Conservation (phyloP, 2,888 invertebrate genomes). For the Phengaris arion region DNA sequence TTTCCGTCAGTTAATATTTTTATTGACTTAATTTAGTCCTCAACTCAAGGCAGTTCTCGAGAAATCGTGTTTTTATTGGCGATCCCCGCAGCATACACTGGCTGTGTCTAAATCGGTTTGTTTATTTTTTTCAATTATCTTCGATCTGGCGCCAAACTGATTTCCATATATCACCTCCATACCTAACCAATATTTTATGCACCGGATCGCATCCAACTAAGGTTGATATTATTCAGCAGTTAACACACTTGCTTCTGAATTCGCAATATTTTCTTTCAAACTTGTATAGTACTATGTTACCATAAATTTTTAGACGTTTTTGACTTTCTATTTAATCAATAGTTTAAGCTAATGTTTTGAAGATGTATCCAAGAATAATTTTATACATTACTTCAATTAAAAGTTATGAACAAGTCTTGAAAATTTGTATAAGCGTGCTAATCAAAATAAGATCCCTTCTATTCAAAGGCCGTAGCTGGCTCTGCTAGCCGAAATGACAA, state of each 20-base stretch:
- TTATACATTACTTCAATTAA: no score
- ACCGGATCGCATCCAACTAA: neutral
- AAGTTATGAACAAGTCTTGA: no score
- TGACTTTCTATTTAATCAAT: no score
- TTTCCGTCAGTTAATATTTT: neutral
- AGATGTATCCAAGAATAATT: no score
- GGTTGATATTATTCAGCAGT: neutral
- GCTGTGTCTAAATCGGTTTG: neutral
- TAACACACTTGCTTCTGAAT: slow-evolving; percentile 1
- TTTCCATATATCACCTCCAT: slow-evolving; percentile 21
- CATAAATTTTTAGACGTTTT: no score
- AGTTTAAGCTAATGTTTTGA: no score
- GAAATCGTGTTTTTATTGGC: slow-evolving; percentile 24
- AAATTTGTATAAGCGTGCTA: no score
- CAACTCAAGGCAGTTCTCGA: neutral
- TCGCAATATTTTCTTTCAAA: neutral
- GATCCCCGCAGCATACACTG: neutral
- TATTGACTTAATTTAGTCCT: neutral
- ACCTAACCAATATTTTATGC: slow-evolving; percentile 17
- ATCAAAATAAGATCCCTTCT: no score
- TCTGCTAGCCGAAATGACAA: no score
- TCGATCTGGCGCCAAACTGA: slow-evolving; percentile 28
- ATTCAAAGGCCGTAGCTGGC: no score
- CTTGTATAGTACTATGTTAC: no score
- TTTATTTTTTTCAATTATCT: slow-evolving; percentile 18